Conservation (phyloP, 2,797 vertebrate species). For the Cirrhinus molitorella region DNA sequence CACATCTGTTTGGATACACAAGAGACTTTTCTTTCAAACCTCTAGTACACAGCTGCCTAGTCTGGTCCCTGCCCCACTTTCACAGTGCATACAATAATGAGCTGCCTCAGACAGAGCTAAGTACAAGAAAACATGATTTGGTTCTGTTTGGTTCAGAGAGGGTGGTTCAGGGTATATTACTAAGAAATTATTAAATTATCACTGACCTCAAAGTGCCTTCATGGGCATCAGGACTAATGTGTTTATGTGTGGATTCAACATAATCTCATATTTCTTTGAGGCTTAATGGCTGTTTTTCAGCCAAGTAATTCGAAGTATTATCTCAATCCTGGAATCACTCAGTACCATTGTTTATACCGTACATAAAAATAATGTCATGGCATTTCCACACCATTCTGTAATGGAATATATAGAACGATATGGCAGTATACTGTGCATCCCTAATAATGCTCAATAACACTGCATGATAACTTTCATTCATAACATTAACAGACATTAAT, state of each 20-base stretch:
- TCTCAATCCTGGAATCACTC: background rate
- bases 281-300: background rate
- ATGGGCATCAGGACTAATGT: background rate
- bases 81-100: background rate
- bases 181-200: background rate
- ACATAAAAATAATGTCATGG: background rate
- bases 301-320: background rate
- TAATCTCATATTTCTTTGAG: background rate
- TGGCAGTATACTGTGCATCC: background rate
- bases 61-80: conserved; percentile 26
- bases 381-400: background rate
- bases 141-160: background rate
- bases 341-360: background rate
- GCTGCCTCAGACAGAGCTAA: background rate
- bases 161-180: background rate
- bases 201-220: background rate
- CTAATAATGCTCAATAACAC: background rate
- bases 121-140: conserved; percentile 22
- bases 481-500: background rate
- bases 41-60: conserved; percentile 38
- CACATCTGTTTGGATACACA: conserved; percentile 52
- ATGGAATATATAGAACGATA: background rate
- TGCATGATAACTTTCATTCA: background rate
- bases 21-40: conserved; percentile 34
- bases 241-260: background rate